phyloP scores from a whole-genome alignment of 2,113 vertebrate species.

The Alligator mississippiensis region DNA sequence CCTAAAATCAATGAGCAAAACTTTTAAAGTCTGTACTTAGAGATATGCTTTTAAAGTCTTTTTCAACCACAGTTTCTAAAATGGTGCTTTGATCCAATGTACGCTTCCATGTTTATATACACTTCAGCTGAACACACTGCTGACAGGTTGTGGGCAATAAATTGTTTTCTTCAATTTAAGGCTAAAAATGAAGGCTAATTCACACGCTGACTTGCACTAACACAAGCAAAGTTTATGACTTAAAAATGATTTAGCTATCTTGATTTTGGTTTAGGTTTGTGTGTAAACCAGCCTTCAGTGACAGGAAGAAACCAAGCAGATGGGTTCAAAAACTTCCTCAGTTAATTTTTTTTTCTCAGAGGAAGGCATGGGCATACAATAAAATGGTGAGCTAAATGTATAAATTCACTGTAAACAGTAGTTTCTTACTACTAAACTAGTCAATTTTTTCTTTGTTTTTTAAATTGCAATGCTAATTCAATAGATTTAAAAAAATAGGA shows the following conservation, averaged over 20 bases:
- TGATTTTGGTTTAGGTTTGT: neutral
- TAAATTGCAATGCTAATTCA: conserved; percentile 32
- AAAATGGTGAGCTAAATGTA: neutral
- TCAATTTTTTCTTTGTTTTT: neutral
- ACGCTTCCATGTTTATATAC: neutral
- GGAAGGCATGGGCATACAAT: neutral
- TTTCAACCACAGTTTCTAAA: neutral
- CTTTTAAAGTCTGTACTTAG: neutral
- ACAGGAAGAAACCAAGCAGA: conserved; percentile 4
- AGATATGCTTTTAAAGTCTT: neutral
- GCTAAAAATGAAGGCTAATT: conserved; percentile 2
- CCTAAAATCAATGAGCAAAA: neutral
- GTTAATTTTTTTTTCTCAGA: conserved; percentile 23
- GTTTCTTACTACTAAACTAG: conserved; percentile 15
- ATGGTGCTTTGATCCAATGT: neutral
- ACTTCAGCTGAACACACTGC: neutral
- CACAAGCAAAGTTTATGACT: neutral
- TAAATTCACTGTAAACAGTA: conserved; percentile 11
- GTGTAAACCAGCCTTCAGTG: neutral
- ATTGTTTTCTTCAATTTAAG: conserved; percentile 34
- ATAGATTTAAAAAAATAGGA: conserved; percentile 26
- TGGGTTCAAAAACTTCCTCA: neutral
- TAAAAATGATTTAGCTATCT: neutral
- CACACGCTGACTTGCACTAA: conserved; percentile 29
- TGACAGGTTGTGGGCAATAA: neutral